Evolutionary conservation across 2,797 vertebrate genomes (phyloP), one percentile per base, ranked within the genome.

Genomic region (Carduelis carduelis): DNA sequence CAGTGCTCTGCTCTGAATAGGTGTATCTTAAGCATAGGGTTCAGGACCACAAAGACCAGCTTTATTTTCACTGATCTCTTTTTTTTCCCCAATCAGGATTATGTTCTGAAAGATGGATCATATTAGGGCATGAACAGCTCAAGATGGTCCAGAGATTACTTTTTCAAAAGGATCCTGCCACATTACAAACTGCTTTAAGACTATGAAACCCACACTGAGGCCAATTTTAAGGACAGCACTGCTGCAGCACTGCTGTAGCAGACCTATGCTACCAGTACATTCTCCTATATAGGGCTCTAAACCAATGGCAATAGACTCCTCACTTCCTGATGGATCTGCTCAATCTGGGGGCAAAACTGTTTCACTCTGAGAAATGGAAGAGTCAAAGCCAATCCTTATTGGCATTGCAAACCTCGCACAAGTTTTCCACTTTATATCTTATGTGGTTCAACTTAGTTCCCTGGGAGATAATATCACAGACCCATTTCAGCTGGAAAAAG

Each of bases 241-340:
- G 19, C 46, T 47, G 23, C 13, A 47, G 46, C 46, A 24, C 46
- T 27, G 28, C 32, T 46, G 14, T 5, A 74, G 50, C 21, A 78
- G 52, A 70, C 7, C 41, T 59, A 6, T 0, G 1, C 14, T 75
- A 39, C 10, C 57, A 39, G 12, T 20, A 26, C 56, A 79, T 8
- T 32, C 16, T 50, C 34, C 30, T 1, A 53, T 14, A 55, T 9
- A 17, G 18, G 11, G 4, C 11, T 65, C 27, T 35, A 0, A 6
- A 20, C 16, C 17, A 61, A 14, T 14, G 39, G 30, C 20, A 72
- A 34, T 9, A 12, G 39, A 14, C 8, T 83, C 5, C 14, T 79
- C 5, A 8, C 22, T 52, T 68, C n/a, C 49, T 66, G 26, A 26
- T 63, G 17, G 52, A 80, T 77, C 28, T 78, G 60, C 30, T 88